These are phyloP conservation scores for Antechinus stuartii DNA, from an alignment of 2,113 vertebrate genomes.

Conservation along the genomic window DNA sequence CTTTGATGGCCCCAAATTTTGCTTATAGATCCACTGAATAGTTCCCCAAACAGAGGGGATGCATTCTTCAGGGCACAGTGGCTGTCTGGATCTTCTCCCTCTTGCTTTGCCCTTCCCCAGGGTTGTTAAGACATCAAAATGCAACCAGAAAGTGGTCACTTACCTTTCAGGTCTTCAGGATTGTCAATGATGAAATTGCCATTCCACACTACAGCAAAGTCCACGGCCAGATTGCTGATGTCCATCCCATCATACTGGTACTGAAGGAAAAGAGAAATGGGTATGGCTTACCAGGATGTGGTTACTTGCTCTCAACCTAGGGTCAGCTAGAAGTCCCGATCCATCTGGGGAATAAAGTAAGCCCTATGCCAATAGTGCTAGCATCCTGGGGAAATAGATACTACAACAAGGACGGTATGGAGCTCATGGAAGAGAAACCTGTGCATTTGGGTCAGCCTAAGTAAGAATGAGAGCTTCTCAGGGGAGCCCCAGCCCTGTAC, in stretches of 20 bases:
- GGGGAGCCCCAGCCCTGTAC: neutral
- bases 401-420: neutral
- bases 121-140: constrained; percentile 16
- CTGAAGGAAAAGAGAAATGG: constrained; percentile 80
- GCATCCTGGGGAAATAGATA: neutral
- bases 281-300: neutral
- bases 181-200: constrained; percentile 99
- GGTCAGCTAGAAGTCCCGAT: neutral
- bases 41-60: constrained; percentile 22
- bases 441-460: neutral
- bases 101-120: neutral
- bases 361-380: neutral
- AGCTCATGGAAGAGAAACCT: neutral
- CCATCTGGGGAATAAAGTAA: neutral
- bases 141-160: neutral
- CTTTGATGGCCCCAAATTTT: constrained; percentile 65
- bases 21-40: constrained; percentile 55
- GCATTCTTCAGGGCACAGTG: constrained; percentile 6
- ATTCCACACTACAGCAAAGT: constrained; percentile 99
- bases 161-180: constrained; percentile 96
- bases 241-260: constrained; percentile 97
- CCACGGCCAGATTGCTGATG: constrained; percentile 95
- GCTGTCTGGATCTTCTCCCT: constrained; percentile 39
- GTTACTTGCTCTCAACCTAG: rapidly evolving
- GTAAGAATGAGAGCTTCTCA: neutral